Evolutionary conservation across 23 tunicate species (phyloP).

Genomic region (Halocynthia aurantium): DNA sequence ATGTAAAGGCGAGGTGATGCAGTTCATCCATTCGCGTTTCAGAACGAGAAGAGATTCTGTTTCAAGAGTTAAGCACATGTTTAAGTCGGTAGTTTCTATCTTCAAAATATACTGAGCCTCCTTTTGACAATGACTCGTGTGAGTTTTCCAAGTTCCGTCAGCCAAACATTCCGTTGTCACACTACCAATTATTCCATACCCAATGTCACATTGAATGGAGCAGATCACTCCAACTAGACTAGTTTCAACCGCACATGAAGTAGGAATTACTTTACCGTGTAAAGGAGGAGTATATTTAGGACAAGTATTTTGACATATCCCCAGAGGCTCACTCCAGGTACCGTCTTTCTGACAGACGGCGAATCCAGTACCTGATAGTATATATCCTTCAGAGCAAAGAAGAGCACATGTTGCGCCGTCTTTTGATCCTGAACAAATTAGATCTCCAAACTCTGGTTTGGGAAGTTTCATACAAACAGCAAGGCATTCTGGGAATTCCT

Average conservation of each 20-base stretch:
- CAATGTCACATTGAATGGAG: conserved; percentile 19
- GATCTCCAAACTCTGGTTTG: neutral
- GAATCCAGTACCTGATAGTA: conserved; percentile 2
- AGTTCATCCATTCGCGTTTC: neutral
- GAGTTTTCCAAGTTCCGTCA: conserved; percentile 31
- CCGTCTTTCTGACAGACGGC: conserved; percentile 33
- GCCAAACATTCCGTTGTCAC: conserved; percentile 3
- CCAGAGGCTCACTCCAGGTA: conserved; percentile 41
- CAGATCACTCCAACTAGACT: conserved; percentile 16
- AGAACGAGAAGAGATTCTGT: neutral
- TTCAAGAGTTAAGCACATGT: conserved; percentile 19
- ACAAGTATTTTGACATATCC: conserved; percentile 28
- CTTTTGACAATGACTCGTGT: conserved; percentile 3
- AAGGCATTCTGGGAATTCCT: neutral
- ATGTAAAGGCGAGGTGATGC: neutral
- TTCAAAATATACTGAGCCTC: conserved; percentile 31
- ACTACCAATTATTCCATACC: conserved; percentile 19
- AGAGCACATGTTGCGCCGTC: conserved; percentile 19
- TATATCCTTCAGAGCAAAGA: conserved; percentile 19
- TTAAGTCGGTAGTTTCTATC: neutral
- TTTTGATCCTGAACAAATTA: conserved; percentile 5
- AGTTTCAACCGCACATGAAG: conserved; percentile 19
- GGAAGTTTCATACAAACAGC: neutral
- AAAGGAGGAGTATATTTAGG: conserved; percentile 9
- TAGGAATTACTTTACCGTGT: conserved; percentile 18